These are phyloP conservation scores for Sitobion miscanthi DNA, from an alignment of 1,140 invertebrate species.

Conservation along the genomic window DNA sequence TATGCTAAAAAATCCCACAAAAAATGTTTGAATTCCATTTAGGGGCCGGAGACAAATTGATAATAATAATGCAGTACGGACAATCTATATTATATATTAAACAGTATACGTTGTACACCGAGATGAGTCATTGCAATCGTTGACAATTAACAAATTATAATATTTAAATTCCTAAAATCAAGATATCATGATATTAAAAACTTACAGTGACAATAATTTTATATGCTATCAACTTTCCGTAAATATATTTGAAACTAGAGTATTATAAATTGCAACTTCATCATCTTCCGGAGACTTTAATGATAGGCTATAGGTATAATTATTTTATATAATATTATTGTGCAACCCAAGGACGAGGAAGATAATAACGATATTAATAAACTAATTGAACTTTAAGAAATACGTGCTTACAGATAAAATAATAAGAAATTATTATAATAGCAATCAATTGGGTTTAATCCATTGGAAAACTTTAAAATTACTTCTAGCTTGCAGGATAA, in stretches of 20 bases:
- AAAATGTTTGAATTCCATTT: too few species aligned
- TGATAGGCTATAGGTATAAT: neutral
- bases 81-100: too few species aligned
- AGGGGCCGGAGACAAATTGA: too few species aligned
- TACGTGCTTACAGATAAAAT: neutral
- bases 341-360: neutral
- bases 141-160: neutral
- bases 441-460: neutral
- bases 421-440: neutral
- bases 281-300: conserved; percentile 6
- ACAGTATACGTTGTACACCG: too few species aligned
- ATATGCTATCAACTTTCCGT: neutral
- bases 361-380: neutral
- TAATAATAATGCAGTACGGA: too few species aligned
- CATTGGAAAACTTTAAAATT: neutral
- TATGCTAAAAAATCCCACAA: too few species aligned
- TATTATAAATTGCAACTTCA: neutral
- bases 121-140: neutral
- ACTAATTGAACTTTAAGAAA: neutral
- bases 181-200: neutral
- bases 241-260: neutral
- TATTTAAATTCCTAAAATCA: neutral
- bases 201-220: neutral
- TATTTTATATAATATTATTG: neutral
- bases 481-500: neutral